A percentile compares a stretch with the other conserved stretches of the same genome.
phyloP scores from a whole-genome alignment of 2,888 invertebrate species.

The Eupeodes latifasciatus region DNA sequence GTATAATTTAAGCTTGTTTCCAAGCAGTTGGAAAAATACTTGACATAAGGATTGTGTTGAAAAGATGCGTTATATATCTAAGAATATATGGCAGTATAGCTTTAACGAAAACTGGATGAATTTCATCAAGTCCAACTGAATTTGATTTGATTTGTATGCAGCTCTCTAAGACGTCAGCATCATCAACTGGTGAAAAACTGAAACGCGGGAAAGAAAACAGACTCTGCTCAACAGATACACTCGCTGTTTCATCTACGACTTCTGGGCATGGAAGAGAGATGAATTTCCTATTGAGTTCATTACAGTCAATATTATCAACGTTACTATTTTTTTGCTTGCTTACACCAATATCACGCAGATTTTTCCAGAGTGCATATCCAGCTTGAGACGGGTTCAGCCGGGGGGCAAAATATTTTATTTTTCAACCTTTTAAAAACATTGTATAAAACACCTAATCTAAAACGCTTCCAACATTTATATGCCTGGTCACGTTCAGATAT shows the following conservation, averaged over 20 bases:
- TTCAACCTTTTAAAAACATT: background rate
- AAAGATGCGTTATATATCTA: background rate
- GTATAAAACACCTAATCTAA: background rate
- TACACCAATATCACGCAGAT: background rate
- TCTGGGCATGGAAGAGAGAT: background rate
- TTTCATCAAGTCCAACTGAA: background rate
- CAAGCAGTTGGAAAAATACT: constrained; percentile 16
- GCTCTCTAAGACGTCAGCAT: constrained; percentile 5
- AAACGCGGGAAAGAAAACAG: background rate
- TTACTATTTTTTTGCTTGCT: too few species aligned
- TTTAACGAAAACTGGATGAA: constrained; percentile 8
- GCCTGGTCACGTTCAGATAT: background rate
- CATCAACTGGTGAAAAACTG: background rate
- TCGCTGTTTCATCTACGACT: background rate
- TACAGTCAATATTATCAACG: too few species aligned
- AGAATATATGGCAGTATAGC: constrained; percentile 5
- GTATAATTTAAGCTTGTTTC: background rate
- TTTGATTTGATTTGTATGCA: constrained; percentile 2
- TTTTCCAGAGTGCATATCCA: constrained; percentile 14
- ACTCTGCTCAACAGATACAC: background rate
- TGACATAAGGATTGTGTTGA: constrained; percentile 11
- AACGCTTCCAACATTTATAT: background rate
- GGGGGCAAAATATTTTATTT: background rate
- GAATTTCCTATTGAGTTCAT: too few species aligned
- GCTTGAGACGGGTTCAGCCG: constrained; percentile 21